Evolutionary conservation across 2,888 invertebrate genomes (phyloP).

Genomic region (Anodontia alba): DNA sequence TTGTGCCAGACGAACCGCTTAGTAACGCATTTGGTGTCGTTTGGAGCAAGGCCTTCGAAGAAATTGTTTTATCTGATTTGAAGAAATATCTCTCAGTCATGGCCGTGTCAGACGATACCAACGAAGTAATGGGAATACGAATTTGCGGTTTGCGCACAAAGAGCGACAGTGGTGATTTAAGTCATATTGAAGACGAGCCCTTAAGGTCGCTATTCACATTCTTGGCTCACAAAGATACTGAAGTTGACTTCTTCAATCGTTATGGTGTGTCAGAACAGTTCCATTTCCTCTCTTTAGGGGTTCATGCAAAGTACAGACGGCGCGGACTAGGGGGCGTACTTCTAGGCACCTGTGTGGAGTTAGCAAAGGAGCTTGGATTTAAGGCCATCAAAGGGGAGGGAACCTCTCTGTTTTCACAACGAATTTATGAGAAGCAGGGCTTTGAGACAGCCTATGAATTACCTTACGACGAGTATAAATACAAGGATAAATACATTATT

Average conservation of each 20-base stretch:
- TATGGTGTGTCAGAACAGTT: slow-evolving; percentile 14
- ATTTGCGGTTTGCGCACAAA: neutral
- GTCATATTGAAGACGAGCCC: neutral
- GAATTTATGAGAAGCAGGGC: slow-evolving; percentile 18
- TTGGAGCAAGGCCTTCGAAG: slow-evolving; percentile 48
- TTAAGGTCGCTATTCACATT: neutral
- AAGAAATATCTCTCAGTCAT: neutral
- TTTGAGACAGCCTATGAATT: slow-evolving; percentile 9
- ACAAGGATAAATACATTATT: neutral
- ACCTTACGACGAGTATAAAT: slow-evolving; percentile 11
- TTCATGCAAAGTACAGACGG: slow-evolving; percentile 3
- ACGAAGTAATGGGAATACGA: slow-evolving; percentile 22
- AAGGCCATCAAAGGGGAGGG: slow-evolving; percentile 19
- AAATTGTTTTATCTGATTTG: slow-evolving; percentile 25
- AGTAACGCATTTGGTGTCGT: slow-evolving; percentile 45
- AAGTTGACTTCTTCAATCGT: slow-evolving; percentile 14
- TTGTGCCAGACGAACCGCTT: slow-evolving; percentile 55
- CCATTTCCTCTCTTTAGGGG: neutral
- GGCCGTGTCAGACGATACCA: slow-evolving; percentile 14
- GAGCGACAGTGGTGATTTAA: neutral
- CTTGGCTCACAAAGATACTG: neutral
- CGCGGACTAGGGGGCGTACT: slow-evolving; percentile 4
- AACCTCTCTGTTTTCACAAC: slow-evolving; percentile 15
- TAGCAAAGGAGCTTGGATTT: slow-evolving; percentile 5
- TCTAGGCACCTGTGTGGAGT: neutral